Evolutionary conservation across 1,140 invertebrate species (phyloP).

Genomic region (Anadara kagoshimensis): DNA sequence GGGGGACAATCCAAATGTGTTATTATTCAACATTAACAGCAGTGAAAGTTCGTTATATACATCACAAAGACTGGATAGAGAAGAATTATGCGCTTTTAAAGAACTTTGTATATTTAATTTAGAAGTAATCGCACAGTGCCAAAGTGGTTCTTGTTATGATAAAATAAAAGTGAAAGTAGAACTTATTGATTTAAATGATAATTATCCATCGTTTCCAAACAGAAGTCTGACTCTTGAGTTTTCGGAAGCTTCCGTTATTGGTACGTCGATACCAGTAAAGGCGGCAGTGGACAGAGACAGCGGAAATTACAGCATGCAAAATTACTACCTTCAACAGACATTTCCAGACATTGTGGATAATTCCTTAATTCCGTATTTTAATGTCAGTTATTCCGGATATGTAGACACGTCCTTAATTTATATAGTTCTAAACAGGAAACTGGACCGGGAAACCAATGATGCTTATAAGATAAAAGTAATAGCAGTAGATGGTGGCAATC

Average conservation of each 20-base stretch:
- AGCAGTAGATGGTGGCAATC: slow-evolving; percentile 62
- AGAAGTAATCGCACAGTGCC: slow-evolving; percentile 34
- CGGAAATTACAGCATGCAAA: slow-evolving; percentile 41
- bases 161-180: slow-evolving; percentile 43
- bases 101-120: slow-evolving; percentile 42
- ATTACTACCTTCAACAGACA: slow-evolving; percentile 39
- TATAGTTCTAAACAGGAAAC: slow-evolving; percentile 87
- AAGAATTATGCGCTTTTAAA: slow-evolving; percentile 38
- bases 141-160: slow-evolving; percentile 44
- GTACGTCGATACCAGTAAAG: slow-evolving; percentile 86
- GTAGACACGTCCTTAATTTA: slow-evolving; percentile 70
- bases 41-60: slow-evolving; percentile 38
- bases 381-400: slow-evolving; percentile 37
- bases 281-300: slow-evolving; percentile 79
- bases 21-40: slow-evolving; percentile 42
- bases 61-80: slow-evolving; percentile 49
- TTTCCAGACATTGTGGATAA: slow-evolving; percentile 30
- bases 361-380: slow-evolving; percentile 44
- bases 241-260: slow-evolving; percentile 78
- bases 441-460: slow-evolving; percentile 44
- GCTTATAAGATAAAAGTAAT: slow-evolving; percentile 47
- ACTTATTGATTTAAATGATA: slow-evolving; percentile 55
- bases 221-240: slow-evolving; percentile 37
- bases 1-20: slow-evolving; percentile 28
- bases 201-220: slow-evolving; percentile 42